phyloP scores from a whole-genome alignment of 37 sponge, comb jelly and placozoan species.

The Beroe ovata region DNA sequence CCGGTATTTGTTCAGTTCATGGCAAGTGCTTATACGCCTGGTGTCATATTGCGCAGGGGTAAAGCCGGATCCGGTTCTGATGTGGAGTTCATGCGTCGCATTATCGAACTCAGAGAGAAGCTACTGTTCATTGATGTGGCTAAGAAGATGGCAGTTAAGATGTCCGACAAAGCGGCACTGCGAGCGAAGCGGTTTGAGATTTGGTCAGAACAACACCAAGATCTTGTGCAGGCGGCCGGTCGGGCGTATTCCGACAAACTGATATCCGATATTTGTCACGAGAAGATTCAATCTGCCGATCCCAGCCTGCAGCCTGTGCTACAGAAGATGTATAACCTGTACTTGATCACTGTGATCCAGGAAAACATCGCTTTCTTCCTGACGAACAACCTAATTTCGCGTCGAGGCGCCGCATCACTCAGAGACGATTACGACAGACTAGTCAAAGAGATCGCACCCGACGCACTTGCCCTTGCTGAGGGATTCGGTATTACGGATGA shows the following conservation, averaged over 20 bases:
- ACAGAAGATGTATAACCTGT: conserved; percentile 51
- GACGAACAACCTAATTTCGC: conserved; percentile 17
- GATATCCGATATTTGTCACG: conserved; percentile 14
- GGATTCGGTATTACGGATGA: conserved; percentile 64
- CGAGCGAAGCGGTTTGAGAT: conserved; percentile 39
- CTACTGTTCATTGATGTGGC: conserved; percentile 7
- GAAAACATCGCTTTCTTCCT: conserved; percentile 65
- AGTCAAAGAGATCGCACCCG: conserved; percentile 24
- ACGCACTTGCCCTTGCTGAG: conserved; percentile 33
- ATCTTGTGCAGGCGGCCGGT: conserved; percentile 37
- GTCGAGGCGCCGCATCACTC: conserved; percentile 5
- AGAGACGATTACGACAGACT: conserved; percentile 32
- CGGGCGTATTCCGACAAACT: conserved; percentile 54
- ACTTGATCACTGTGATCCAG: conserved; percentile 45
- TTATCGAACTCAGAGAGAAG: conserved; percentile 8
- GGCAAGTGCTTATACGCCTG: not conserved
- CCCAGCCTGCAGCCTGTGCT: conserved; percentile 15
- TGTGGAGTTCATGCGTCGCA: not conserved
- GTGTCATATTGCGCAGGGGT: not conserved
- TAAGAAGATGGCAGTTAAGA: conserved; percentile 7
- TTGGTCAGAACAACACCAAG: conserved; percentile 59
- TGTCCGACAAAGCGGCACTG: not conserved
- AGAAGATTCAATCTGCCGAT: conserved; percentile 45
- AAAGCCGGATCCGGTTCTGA: conserved; percentile 33
- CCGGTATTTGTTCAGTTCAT: not conserved